Base-by-base conservation (phyloP, 2,113 vertebrate genomes). In the Rhipidura dahli region DNA sequence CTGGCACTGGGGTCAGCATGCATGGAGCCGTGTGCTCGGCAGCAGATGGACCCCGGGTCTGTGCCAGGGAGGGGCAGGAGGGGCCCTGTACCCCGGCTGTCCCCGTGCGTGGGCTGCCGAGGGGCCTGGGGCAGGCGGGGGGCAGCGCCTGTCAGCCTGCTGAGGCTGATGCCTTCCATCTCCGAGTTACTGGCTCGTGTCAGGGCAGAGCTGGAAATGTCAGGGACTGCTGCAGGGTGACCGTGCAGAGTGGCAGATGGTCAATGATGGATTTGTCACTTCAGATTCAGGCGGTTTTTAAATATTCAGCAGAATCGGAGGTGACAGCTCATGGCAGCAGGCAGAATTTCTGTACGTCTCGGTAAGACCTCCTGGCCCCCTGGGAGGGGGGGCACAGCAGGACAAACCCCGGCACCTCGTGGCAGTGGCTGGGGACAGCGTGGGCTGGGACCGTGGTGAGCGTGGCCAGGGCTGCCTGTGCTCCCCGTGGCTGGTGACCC, bases 211-310 rank as follows among this genome's bases (percentile, higher is more conserved):
- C 96, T 87, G 93, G 94, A 96, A 96, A 94, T 95, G 96, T 95
- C 97, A 95, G 95, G 81, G 87, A 91, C 59, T 76, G 96, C 96
- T 92, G 97, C 93, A 88, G 97, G 95, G 95, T 93, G 94, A 87
- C 94, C 66, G 90, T 84, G 94, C 91, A 66, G 93, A 95, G 95
- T 89, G 96, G 96, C 97, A 97, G 97, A 96, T 96, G 97, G 97
- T 87, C 96, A 82, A 89, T 96, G 97, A 97, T 92, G 92, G 96
- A 96, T 96, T 92, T 96, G 96, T 97, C 97, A 96, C 96, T 97
- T 97, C 77, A 80, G 80, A 97, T 97, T 87, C 96, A 90, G 91
- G 66, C 80, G 0, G 49, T 82, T 94, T 94, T 95, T 96, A 96
- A 97, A 96, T 93, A 97, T 95, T 93, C 94, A 97, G 94, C 95